These are phyloP conservation scores for Meles meles DNA, from an alignment of 2,113 vertebrate species.

Conservation along the genomic window DNA sequence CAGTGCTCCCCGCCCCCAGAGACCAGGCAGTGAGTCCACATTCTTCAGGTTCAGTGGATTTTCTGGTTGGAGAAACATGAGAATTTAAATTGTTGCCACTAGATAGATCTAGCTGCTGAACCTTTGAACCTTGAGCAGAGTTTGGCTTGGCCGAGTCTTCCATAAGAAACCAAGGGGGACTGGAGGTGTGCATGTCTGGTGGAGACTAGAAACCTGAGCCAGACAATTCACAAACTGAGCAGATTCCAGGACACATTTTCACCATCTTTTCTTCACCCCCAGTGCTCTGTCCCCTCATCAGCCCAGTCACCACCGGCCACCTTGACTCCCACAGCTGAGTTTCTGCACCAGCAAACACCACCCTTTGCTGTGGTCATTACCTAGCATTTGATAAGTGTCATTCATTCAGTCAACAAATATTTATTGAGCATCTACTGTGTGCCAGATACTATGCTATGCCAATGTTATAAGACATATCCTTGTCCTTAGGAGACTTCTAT, in stretches of 20 bases:
- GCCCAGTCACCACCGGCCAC: not conserved
- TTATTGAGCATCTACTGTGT: not conserved
- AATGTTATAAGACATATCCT: not conserved
- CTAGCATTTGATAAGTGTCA: not conserved
- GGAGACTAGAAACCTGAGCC: not conserved
- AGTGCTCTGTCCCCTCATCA: not conserved
- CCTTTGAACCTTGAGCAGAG: not conserved
- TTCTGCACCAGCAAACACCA: not conserved
- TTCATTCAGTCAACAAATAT: not conserved
- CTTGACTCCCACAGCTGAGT: not conserved
- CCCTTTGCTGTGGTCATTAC: not conserved
- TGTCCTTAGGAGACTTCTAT: not conserved
- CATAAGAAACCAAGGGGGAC: not conserved
- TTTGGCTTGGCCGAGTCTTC: not conserved
- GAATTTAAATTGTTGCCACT: not conserved
- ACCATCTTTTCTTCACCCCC: not conserved
- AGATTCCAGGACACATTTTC: not conserved
- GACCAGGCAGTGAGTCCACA: not conserved
- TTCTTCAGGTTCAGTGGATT: not conserved
- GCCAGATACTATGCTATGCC: not conserved
- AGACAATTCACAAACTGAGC: not conserved
- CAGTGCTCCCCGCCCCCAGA: not conserved
- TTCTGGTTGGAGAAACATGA: constrained; percentile 18
- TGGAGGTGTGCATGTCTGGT: not conserved
- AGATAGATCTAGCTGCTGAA: not conserved